Evolutionary conservation across 2,113 vertebrate genomes (phyloP).

Genomic region (Hipposideros armiger): DNA sequence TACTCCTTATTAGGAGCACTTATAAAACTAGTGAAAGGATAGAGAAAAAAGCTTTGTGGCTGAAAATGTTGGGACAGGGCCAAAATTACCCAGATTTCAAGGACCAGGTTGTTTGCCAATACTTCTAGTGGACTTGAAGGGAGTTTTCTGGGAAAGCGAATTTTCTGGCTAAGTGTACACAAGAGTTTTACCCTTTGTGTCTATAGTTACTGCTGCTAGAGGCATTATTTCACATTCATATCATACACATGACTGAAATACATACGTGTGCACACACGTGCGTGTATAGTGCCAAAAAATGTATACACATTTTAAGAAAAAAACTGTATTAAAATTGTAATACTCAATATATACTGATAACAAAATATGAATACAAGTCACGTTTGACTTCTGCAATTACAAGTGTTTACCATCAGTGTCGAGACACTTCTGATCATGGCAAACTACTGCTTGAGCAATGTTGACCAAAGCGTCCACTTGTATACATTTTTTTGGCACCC

Average conservation of each 20-base stretch:
- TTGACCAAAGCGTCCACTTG: no score
- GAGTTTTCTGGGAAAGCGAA: conserved; percentile 23
- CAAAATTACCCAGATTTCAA: conserved; percentile 46
- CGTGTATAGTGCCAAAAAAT: no score
- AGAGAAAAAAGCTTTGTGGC: not conserved
- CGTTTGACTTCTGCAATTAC: no score
- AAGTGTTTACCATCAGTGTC: no score
- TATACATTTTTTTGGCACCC: no score
- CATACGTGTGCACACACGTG: no score
- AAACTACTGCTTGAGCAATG: no score
- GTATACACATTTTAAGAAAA: no score
- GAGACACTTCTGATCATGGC: no score
- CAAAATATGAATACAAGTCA: no score
- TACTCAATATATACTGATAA: no score
- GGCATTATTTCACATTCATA: conserved; percentile 38
- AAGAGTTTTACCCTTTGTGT: not conserved
- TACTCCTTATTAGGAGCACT: not conserved
- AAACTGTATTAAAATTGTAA: no score
- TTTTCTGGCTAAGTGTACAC: not conserved
- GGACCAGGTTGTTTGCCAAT: conserved; percentile 9
- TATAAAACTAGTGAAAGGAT: conserved; percentile 27
- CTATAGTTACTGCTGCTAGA: conserved; percentile 17
- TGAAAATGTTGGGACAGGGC: not conserved
- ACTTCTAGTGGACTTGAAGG: not conserved
- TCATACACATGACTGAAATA: not conserved